A percentile compares a stretch with the other conserved stretches of the same genome.
Conservation (phyloP, 2,113 vertebrate genomes). For the Thomomys bottae region DNA sequence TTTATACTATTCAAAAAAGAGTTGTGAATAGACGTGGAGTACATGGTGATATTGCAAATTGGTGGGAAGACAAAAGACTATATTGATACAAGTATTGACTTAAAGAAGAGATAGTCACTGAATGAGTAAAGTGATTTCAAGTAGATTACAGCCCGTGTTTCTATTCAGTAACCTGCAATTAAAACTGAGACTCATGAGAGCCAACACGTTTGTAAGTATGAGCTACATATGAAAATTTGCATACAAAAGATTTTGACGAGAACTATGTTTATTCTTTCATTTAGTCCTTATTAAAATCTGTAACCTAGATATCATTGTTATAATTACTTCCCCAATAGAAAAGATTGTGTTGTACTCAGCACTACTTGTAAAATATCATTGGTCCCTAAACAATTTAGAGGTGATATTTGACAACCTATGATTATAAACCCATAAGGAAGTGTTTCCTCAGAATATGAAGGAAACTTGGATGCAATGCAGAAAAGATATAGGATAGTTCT, state of each 20-base stretch:
- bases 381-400: background rate
- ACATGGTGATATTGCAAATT: background rate
- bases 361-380: background rate
- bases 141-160: background rate
- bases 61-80: background rate
- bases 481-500: background rate
- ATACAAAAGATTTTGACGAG: constrained; percentile 1
- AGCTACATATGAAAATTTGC: background rate
- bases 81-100: background rate
- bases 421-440: background rate
- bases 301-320: background rate
- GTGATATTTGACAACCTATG: background rate
- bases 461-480: background rate
- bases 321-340: background rate
- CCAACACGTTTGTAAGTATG: background rate
- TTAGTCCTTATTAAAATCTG: background rate
- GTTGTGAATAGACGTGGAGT: background rate
- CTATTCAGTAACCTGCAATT: background rate
- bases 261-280: background rate
- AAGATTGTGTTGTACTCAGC: background rate
- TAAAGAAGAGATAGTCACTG: background rate
- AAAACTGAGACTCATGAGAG: background rate
- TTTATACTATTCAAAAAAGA: background rate
- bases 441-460: background rate
- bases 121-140: background rate